Percentiles rank a stretch among this genome's conserved stretches.
phyloP scores from a whole-genome alignment of 1,140 invertebrate species.

The Thereuonema tuberculata region DNA sequence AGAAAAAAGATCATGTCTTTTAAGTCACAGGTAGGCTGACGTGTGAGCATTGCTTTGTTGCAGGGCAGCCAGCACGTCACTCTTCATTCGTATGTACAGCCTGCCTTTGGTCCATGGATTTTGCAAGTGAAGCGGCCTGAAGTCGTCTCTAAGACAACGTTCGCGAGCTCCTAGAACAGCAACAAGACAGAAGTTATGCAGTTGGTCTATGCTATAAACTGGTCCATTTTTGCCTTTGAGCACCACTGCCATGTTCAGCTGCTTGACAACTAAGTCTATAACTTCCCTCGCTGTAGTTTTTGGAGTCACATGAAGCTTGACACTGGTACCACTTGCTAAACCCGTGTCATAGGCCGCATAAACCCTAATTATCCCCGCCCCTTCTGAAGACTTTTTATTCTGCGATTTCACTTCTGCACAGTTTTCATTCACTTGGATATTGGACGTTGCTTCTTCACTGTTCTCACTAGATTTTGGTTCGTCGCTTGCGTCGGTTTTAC shows the following conservation, averaged over 20 bases:
- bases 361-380: constrained; percentile 45
- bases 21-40: neutral
- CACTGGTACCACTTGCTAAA: constrained; percentile 72
- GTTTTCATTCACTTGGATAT: neutral
- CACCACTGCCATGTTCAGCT: constrained; percentile 81
- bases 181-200: constrained; percentile 75
- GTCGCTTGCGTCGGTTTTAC: neutral
- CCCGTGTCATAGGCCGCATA: constrained; percentile 92
- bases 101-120: constrained; percentile 90
- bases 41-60: constrained; percentile 39
- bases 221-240: constrained; percentile 71
- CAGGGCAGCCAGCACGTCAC: constrained; percentile 69
- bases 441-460: neutral
- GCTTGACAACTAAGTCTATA: constrained; percentile 82
- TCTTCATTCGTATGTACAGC: constrained; percentile 76
- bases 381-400: constrained; percentile 17
- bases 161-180: constrained; percentile 85
- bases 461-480: neutral
- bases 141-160: constrained; percentile 80
- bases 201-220: constrained; percentile 50
- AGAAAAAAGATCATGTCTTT: constrained; percentile 13
- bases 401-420: constrained; percentile 19
- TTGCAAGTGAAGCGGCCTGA: constrained; percentile 76
- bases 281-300: constrained; percentile 83
- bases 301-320: constrained; percentile 80